phyloP scores from a whole-genome alignment of 2,888 invertebrate genomes.

The Eristalis tenax region DNA sequence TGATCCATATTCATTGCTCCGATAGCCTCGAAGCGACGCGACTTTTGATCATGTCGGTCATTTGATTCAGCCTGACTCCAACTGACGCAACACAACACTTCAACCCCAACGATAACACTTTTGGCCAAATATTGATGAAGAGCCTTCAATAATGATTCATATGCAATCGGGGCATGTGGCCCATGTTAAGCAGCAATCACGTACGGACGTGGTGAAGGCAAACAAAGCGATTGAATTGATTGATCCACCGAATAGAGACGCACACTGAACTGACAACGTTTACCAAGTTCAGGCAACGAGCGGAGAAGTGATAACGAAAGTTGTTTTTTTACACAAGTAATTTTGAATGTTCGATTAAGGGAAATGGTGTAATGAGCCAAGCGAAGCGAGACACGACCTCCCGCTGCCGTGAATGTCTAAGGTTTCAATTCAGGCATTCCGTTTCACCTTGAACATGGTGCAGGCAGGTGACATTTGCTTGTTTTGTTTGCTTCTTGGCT shows the following conservation, averaged over 20 bases:
- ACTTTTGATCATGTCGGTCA: not conserved
- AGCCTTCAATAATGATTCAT: not conserved
- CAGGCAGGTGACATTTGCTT: not conserved
- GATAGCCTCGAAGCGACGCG: not conserved
- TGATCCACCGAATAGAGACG: constrained; percentile 8
- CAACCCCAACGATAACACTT: not conserved
- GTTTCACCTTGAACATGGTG: not conserved
- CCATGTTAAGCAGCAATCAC: not conserved
- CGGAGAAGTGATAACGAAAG: constrained; percentile 9
- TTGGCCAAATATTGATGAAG: not conserved
- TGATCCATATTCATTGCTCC: not conserved
- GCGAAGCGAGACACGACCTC: not conserved
- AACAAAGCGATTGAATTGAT: constrained; percentile 12
- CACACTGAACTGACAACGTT: not conserved
- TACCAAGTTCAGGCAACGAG: constrained; percentile 1
- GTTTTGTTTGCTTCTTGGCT: not conserved
- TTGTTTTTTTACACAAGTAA: not conserved
- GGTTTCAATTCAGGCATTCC: not conserved
- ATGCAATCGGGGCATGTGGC: not conserved
- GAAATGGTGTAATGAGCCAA: constrained; percentile 17
- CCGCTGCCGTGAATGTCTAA: not conserved
- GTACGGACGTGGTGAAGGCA: not conserved
- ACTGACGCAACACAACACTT: not conserved
- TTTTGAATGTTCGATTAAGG: not conserved
- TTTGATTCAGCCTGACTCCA: not conserved